Percentiles rank a stretch among this genome's conserved stretches.
Evolutionary conservation across 2,113 vertebrate species (phyloP).

Genomic region (Quiscalus mexicanus): DNA sequence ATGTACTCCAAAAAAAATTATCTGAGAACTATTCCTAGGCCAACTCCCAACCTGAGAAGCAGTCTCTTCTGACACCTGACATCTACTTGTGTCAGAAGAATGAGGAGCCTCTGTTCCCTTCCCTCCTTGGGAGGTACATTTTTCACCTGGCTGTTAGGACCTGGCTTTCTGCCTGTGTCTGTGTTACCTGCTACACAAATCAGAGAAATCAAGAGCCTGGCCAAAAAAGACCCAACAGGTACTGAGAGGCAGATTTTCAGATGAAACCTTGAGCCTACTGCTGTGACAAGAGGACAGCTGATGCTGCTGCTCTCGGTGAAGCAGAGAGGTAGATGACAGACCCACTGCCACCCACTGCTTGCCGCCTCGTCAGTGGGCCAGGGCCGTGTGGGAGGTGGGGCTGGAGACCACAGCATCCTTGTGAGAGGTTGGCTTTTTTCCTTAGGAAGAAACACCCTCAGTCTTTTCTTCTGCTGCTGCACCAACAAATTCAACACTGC

Average conservation of each 20-base stretch:
- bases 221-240: background rate
- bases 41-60: background rate
- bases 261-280: background rate
- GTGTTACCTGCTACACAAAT: background rate
- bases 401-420: background rate
- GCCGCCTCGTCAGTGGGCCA: background rate
- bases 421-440: background rate
- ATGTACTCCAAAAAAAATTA: background rate
- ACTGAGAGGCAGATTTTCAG: background rate
- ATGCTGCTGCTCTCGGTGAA: background rate
- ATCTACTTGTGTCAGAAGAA: background rate
- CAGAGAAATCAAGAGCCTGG: background rate
- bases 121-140: background rate
- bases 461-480: background rate
- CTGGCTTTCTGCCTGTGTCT: background rate
- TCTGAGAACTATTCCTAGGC: background rate
- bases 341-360: fast-evolving
- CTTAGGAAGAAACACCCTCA: background rate
- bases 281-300: background rate
- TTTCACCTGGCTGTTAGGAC: background rate
- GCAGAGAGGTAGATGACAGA: background rate
- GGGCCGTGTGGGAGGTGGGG: fast-evolving
- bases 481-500: background rate
- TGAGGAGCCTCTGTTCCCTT: background rate
- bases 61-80: background rate